phyloP scores from a whole-genome alignment of 2,888 invertebrate species.

The Catocala fraxini region DNA sequence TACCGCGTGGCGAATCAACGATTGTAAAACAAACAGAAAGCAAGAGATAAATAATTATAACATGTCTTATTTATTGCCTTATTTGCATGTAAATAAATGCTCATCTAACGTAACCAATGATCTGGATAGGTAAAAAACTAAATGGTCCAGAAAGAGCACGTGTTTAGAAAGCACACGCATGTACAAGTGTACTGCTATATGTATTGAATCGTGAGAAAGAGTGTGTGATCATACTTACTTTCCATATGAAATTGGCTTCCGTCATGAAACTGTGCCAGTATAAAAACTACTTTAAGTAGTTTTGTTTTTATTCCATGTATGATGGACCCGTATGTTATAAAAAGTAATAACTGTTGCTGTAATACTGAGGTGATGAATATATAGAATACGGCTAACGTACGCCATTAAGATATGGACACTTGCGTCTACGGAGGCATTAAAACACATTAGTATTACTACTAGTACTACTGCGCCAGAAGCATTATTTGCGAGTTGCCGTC shows the following conservation, averaged over 20 bases:
- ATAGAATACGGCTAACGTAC: no score
- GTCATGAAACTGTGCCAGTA: conserved; percentile 39
- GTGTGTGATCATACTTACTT: conserved; percentile 47
- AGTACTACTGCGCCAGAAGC: no score
- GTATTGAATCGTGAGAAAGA: conserved; percentile 34
- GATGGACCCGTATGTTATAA: conserved; percentile 12
- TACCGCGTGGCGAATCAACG: no score
- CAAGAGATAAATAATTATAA: neutral
- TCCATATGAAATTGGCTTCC: conserved; percentile 53
- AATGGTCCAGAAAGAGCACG: conserved; percentile 20
- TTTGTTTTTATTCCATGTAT: neutral
- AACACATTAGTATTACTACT: no score
- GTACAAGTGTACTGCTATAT: neutral
- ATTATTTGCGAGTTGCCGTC: no score
- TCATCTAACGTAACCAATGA: conserved; percentile 27
- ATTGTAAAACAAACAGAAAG: neutral
- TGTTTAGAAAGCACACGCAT: conserved; percentile 47
- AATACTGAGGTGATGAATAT: no score
- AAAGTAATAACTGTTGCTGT: neutral
- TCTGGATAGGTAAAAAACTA: conserved; percentile 14
- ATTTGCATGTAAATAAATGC: conserved; percentile 2
- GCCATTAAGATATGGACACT: no score
- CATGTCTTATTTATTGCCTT: neutral
- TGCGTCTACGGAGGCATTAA: no score
- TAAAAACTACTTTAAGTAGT: conserved; percentile 14